phyloP scores from a whole-genome alignment of 2,113 vertebrate genomes.

The Excalfactoria chinensis region DNA sequence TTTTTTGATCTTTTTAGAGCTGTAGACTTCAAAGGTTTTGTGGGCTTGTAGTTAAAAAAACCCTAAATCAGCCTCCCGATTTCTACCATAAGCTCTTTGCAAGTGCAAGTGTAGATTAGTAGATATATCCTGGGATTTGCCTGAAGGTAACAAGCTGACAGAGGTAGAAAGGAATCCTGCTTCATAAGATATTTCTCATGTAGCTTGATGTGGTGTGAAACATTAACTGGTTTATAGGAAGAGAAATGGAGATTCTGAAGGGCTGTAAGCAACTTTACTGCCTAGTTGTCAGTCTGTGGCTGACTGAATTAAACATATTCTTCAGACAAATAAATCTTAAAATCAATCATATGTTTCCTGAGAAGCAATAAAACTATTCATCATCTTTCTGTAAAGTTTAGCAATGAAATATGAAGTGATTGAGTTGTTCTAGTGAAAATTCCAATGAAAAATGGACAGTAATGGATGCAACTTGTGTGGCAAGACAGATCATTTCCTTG shows the following conservation, averaged over 20 bases:
- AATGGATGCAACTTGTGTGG: neutral
- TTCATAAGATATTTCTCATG: neutral
- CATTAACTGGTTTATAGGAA: neutral
- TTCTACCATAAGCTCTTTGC: neutral
- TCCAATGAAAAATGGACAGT: neutral
- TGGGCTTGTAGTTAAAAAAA: neutral
- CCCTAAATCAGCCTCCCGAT: neutral
- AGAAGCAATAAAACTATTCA: neutral
- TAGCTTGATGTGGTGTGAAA: neutral
- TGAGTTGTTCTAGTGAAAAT: neutral
- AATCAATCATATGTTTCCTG: neutral
- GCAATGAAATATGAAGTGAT: neutral
- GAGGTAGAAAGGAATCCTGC: neutral
- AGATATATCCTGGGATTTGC: neutral
- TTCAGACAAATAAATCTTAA: neutral
- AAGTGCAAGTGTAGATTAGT: neutral
- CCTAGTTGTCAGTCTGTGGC: neutral
- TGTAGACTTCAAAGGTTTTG: neutral
- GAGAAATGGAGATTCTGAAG: neutral
- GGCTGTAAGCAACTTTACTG: neutral
- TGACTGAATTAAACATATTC: neutral
- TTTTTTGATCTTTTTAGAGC: neutral
- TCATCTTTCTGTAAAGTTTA: neutral
- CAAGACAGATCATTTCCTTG: neutral
- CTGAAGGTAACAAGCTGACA: neutral